Base-by-base conservation (phyloP, 92 coral and sea anemone genomes). In the Heliopora coerulea region DNA sequence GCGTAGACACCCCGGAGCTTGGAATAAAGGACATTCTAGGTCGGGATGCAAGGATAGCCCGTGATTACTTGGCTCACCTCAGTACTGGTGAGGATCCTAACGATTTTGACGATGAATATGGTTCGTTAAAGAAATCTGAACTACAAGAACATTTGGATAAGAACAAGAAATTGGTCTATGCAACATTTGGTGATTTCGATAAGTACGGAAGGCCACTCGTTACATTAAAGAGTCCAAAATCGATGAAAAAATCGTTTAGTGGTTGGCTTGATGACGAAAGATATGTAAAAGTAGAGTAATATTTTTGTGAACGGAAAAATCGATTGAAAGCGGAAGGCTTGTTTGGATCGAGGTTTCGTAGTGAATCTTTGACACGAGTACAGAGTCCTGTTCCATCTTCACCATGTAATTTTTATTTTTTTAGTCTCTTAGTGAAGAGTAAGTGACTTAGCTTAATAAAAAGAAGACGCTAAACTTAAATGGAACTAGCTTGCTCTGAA, bases 141-240 rank as follows among this genome's bases (percentile, higher is more conserved):
- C 19, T 62, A 44, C 68, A 62, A 17, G 2, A 35, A 12, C 10
- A 62, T 49, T 32, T 62, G 7, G 26, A 62, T 27, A 35, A 35
- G 20, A 62, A n/a, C 68, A 33, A n/a, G 1, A 62, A 34, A 8
- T n/a, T 62, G 18, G 68, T 62, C 3, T 62, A 62, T 21, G 49
- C 68, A 0, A 20, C 10, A 0, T 62, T 62, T 34, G 68, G 49
- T 20, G 44, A 35, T 41, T 62, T 62, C 30, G 68, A 62, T 44
- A 33, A 33, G 68, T 62, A 33, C 35, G 68, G 68, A 12, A 49
- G 68, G 18, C 27, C 19, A 13, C 40, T 62, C 15, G 52, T 34
- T 26, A 33, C 49, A 20, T 21, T 58, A 13, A 58, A 25, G 33
- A 13, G 32, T 8, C 13, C 63, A 12, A 58, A 58, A 23, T 10